These are phyloP conservation scores for Lordiphosa clarofinis DNA, from an alignment of 1,140 invertebrate genomes.

Conservation along the genomic window DNA sequence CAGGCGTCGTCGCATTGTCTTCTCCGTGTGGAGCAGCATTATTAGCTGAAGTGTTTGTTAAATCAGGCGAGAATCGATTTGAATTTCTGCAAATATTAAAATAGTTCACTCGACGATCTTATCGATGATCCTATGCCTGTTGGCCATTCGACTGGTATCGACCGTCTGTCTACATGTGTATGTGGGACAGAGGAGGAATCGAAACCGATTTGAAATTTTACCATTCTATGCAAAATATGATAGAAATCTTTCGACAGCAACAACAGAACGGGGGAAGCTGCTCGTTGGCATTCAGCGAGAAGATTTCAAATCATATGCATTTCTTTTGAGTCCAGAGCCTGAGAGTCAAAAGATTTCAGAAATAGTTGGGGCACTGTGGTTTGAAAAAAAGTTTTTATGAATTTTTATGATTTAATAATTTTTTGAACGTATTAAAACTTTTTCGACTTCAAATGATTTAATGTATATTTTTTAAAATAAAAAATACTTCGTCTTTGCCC, in stretches of 20 bases:
- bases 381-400: too few species aligned
- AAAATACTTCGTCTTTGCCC: too few species aligned
- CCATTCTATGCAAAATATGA: conserved; percentile 77
- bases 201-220: conserved; percentile 26
- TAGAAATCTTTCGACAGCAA: conserved; percentile 49
- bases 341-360: conserved; percentile 6
- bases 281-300: conserved; percentile 56
- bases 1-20: conserved; percentile 46
- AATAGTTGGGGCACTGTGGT: not conserved
- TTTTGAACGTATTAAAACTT: too few species aligned
- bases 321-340: conserved; percentile 2
- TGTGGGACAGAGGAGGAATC: conserved; percentile 16
- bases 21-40: conserved; percentile 36
- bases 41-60: conserved; percentile 71
- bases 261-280: conserved; percentile 3
- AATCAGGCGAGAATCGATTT: conserved; percentile 50
- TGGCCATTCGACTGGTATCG: conserved; percentile 15
- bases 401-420: too few species aligned
- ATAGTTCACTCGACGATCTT: conserved; percentile 43
- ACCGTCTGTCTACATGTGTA: conserved; percentile 35
- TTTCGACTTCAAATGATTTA: too few species aligned
- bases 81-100: conserved; percentile 73
- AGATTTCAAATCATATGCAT: conserved; percentile 65
- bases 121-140: conserved; percentile 1
- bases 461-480: too few species aligned